Percentiles rank a stretch among this genome's conserved stretches.
Evolutionary conservation across 2,888 invertebrate genomes (phyloP).

Genomic region (Drosophila infuscata): DNA sequence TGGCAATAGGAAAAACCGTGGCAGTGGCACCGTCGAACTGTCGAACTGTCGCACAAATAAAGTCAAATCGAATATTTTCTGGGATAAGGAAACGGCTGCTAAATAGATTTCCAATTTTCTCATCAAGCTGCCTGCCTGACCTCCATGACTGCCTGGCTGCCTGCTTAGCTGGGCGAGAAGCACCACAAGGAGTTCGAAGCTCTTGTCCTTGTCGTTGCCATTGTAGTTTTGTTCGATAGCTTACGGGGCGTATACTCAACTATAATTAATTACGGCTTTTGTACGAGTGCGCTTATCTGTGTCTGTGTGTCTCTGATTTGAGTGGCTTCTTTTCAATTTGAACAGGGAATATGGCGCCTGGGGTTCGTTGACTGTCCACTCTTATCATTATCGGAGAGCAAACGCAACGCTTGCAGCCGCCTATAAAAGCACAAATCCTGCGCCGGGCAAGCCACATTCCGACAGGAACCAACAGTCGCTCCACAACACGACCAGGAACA

Average conservation of each 20-base stretch:
- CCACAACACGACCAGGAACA: constrained; percentile 19
- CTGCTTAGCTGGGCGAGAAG: constrained; percentile 42
- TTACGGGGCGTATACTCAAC: constrained; percentile 66
- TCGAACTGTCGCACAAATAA: constrained; percentile 49
- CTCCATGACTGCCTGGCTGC: neutral
- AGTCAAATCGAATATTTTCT: constrained; percentile 58
- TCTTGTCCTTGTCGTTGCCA: constrained; percentile 29
- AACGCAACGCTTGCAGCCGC: constrained; percentile 3
- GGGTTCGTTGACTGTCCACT: constrained; percentile 64
- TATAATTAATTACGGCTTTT: constrained; percentile 71
- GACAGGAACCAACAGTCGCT: constrained; percentile 27
- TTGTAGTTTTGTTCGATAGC: constrained; percentile 44
- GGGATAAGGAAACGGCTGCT: constrained; percentile 42
- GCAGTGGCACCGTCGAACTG: neutral
- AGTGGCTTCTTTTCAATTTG: constrained; percentile 77
- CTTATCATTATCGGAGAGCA: constrained; percentile 16
- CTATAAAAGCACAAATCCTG: constrained; percentile 59
- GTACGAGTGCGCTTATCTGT: constrained; percentile 21
- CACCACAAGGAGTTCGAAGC: constrained; percentile 57
- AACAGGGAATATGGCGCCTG: constrained; percentile 55
- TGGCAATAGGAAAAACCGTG: constrained; percentile 19
- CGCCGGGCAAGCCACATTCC: constrained; percentile 55
- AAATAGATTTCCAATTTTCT: constrained; percentile 77
- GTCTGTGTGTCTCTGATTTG: constrained; percentile 41
- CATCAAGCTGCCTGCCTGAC: constrained; percentile 26